Base-by-base conservation (phyloP, 2,888 invertebrate genomes). In the Acholoe squamosa region DNA sequence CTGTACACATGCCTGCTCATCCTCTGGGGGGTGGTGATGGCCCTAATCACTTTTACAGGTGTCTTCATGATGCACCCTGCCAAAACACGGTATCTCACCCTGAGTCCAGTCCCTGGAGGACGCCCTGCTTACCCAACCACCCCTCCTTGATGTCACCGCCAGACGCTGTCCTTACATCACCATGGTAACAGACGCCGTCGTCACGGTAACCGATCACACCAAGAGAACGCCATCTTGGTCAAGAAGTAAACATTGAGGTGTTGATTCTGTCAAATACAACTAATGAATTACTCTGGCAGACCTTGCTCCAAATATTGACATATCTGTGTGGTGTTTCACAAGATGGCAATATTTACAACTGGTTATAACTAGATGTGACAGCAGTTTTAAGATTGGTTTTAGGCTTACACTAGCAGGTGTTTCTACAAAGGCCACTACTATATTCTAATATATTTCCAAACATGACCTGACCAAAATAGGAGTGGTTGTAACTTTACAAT, bases 1-100 rank as follows among this genome's bases (percentile, higher is more conserved):
- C 31, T 25, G n/a, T 5, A 76, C 76, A 25, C 25, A 25, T 31
- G 3, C 25, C 76, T n/a, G n/a, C 76, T 16, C 76, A 76, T 5
- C 16, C 28, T 76, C 28, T 43, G 43, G 43, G 19, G n/a, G 54
- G 5, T 54, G 54, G 86, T 22, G 28, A 22, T 28, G 43, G 22
- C 54, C 25, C 86, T 86, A 28, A 86, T 86, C 54, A 86, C 54
- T 86, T 86, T 86, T 86, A 86, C 86, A 86, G 86, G 86, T 86
- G 86, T 52, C 86, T 33, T 33, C n/a, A 84, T 33, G 84, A 84
- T 33, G 56, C 54, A 16, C 43, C 43, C 33, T 80, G 80, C 80
- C 80, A 80, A 14, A 54, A 31, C 54, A 52, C 86, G 86, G 86
- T 86, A 86, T 86, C 86, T 86, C 86, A 86, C 86, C 12, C 86